Base-by-base conservation (phyloP, 2,113 vertebrate species). In the Ammodytes dubius region DNA sequence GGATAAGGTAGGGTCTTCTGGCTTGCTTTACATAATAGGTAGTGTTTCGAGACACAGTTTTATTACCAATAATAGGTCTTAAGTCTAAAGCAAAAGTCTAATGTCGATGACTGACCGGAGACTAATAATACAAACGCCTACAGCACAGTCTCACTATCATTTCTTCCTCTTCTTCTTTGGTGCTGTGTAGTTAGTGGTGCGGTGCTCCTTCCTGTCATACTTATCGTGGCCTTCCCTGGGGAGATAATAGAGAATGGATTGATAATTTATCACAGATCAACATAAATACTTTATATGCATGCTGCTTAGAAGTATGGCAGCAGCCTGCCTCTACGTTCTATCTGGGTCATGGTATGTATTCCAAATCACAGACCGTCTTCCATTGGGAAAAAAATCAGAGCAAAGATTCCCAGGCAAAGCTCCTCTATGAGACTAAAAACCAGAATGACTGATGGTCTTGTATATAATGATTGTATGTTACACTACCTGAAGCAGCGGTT, bases 181-280 rank as follows among this genome's bases (percentile, higher is more conserved):
- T n/a, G 94, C 94, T 39, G 66, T 88, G 90, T 97, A 99, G 81
- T 86, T 92, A 43, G 94, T 93, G 19, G 96, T 97, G 81, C 77
- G 94, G 87, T 99, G 98, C 71, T 98, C 97, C 90, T 94, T 96
- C 88, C 96, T 94, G 69, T 98, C 97, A 92, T 96, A 97, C 89
- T 96, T 95, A 93, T 97, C 96, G 70, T 99, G 98, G 85, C 97
- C 97, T 93, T 99, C 97, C 94, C 98, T 99, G 89, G 27, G 58
- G 88, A 82, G 63, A 92, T 70, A 87, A 92, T 68, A 67, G 79
- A 85, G 79, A 53, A 52, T 49, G 43, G 77, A 89, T 91, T 87
- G 90, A 92, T 89, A 90, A 88, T 92, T 93, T 65, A 93, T 90
- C 83, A 88, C 70, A 66, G 27, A 27, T 27, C 27, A 27, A 27